Evolutionary conservation across 2,888 invertebrate species (phyloP).

Genomic region (Anarsia innoxiella): DNA sequence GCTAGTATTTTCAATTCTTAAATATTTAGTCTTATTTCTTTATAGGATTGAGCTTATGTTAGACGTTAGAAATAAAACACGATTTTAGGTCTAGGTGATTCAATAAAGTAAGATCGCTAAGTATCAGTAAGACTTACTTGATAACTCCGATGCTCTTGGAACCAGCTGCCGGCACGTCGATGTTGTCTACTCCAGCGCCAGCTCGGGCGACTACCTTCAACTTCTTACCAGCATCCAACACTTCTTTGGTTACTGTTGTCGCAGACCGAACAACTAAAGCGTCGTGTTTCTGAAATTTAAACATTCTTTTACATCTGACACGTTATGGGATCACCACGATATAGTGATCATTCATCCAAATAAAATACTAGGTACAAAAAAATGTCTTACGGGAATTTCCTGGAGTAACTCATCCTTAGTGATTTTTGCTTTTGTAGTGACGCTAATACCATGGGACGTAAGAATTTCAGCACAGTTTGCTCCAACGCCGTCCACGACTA

Average conservation of each 20-base stretch:
- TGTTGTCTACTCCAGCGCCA: slow-evolving; percentile 99
- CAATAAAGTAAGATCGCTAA: too few species aligned
- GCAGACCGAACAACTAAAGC: slow-evolving; percentile 95
- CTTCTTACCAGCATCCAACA: slow-evolving; percentile 83
- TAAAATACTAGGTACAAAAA: too few species aligned
- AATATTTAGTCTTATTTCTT: too few species aligned
- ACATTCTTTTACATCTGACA: too few species aligned
- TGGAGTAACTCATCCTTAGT: slow-evolving; percentile 84
- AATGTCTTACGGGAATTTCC: slow-evolving; percentile 84
- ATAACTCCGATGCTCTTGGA: slow-evolving; percentile 90
- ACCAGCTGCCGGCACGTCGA: slow-evolving; percentile 92
- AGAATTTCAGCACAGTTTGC: slow-evolving; percentile 88
- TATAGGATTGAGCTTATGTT: too few species aligned
- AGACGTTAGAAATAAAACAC: too few species aligned
- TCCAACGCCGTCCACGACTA: slow-evolving; percentile 96
- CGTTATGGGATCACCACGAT: too few species aligned
- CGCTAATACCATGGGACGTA: slow-evolving; percentile 83
- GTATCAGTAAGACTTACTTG: too few species aligned
- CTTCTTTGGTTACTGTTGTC: slow-evolving; percentile 92
- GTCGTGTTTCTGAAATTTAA: slow-evolving; percentile 86
- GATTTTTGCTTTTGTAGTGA: slow-evolving; percentile 86
- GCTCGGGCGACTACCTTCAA: slow-evolving; percentile 95
- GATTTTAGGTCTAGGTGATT: too few species aligned
- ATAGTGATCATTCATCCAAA: too few species aligned
- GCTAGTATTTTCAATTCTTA: too few species aligned